These are phyloP conservation scores for Apoda limacodes DNA, from an alignment of 2,888 invertebrate species.

Conservation along the genomic window DNA sequence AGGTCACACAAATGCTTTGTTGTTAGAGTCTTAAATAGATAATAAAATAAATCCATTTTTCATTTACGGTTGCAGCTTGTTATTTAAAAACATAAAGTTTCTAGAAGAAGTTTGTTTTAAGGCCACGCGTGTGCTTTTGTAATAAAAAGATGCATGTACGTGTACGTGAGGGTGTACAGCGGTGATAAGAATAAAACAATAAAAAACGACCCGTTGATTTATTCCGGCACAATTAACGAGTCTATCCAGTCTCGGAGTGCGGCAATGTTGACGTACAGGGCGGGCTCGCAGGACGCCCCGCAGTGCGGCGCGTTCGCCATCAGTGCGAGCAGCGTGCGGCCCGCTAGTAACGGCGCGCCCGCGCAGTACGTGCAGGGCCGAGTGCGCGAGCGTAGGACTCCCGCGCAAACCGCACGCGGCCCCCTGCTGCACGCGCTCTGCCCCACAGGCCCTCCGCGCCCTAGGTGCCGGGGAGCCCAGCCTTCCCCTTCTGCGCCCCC, in stretches of 20 bases:
- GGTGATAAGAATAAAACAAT: constrained; percentile 8
- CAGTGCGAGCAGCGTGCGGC: constrained; percentile 30
- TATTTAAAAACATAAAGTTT: too few species aligned
- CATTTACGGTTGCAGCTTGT: too few species aligned
- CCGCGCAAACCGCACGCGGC: constrained; percentile 26
- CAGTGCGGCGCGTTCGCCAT: constrained; percentile 31
- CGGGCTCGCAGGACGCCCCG: constrained; percentile 42
- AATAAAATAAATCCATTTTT: too few species aligned
- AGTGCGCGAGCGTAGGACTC: constrained; percentile 23
- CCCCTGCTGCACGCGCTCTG: constrained; percentile 17
- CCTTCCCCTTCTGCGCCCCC: constrained; percentile 16
- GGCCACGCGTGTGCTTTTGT: too few species aligned
- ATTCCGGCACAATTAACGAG: constrained; percentile 20
- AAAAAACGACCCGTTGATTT: constrained; percentile 15
- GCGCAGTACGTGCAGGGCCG: constrained; percentile 40
- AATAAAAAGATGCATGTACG: too few species aligned
- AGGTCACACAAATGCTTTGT: too few species aligned
- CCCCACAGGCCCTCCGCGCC: constrained; percentile 13
- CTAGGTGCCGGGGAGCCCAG: constrained; percentile 7
- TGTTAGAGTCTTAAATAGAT: too few species aligned
- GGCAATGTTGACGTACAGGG: constrained; percentile 36
- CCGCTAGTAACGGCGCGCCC: constrained; percentile 41
- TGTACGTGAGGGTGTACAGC: too few species aligned
- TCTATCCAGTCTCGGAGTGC: constrained; percentile 34
- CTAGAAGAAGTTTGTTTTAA: too few species aligned